Base-by-base conservation (phyloP, 2,888 invertebrate species). In the Lutraria lutraria region DNA sequence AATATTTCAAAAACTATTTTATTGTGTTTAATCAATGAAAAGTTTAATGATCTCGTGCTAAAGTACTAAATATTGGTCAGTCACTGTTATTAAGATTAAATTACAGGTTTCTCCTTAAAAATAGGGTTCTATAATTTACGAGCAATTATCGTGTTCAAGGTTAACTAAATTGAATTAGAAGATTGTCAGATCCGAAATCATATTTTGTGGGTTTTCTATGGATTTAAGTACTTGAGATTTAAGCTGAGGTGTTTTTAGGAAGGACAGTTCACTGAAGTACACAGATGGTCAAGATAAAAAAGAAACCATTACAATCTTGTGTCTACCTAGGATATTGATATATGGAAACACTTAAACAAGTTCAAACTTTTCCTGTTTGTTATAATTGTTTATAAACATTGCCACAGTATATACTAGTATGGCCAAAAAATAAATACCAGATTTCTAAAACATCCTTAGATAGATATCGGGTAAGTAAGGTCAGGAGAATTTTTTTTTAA, bases 71-170 rank as follows among this genome's bases (percentile, higher is more conserved):
- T 79, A 43, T 54, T 56, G 83, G 79, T 80, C 83, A 83, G 82
- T 52, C 43, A 88, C 84, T 80, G 43, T 80, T 83, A 88, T 84
- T 88, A 83, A 83, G 56, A 82, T 80, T 80, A 88, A 88, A 88
- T 88, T 83, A 80, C 80, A 83, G 80, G 83, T 63, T 80, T 63
- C 63, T 43, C 56, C 76, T 60, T 43, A 31, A 83, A 85, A 79
- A 80, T n/a, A 60, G 34, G 52, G 25, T 81, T 81, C 81, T 81
- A 12, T 52, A 53, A 52, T 81, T 81, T 81, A 43, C n/a, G 43
- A 21, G 56, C 56, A 85, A 85, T 80, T 80, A 84, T 84, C 0
- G 8, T 84, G 76, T 53, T 54, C 76, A 76, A 84, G 84, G 84
- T 84, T n/a, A 63, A 63, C 60, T 56, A 72, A 83, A 83, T 83